A percentile compares a stretch with the other conserved stretches of the same genome.
Conservation (phyloP, 2,888 invertebrate species). For the Drosophila falleni region DNA sequence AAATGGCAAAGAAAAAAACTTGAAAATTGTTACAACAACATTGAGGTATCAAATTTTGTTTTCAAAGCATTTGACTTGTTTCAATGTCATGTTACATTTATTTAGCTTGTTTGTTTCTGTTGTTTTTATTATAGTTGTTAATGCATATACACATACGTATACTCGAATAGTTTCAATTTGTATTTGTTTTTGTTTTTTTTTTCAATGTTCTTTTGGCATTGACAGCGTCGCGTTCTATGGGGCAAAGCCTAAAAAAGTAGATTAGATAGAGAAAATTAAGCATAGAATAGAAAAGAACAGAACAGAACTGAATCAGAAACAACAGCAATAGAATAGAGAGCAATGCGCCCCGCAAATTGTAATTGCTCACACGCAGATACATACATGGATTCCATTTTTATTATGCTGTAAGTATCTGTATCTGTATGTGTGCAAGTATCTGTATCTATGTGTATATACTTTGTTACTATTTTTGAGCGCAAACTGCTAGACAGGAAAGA, state of each 20-base stretch:
- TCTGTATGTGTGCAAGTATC: background rate
- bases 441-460: constrained; percentile 3
- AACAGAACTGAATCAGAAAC: background rate
- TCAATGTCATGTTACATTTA: constrained; percentile 79
- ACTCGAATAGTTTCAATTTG: constrained; percentile 6
- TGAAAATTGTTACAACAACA: constrained; percentile 27
- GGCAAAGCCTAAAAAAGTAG: constrained; percentile 62
- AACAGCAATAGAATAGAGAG: constrained; percentile 18
- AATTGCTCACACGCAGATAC: constrained; percentile 40
- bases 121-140: constrained; percentile 30
- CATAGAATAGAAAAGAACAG: background rate
- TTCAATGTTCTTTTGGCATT: constrained; percentile 66
- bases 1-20: constrained; percentile 17
- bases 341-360: constrained; percentile 31
- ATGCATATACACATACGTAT: constrained; percentile 30
- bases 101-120: constrained; percentile 26
- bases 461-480: constrained; percentile 21
- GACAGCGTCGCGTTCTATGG: constrained; percentile 46
- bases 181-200: constrained; percentile 10
- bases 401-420: constrained; percentile 23
- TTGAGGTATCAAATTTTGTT: constrained; percentile 44
- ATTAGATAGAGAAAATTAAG: constrained; percentile 61
- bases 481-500: constrained; percentile 22
- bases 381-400: constrained; percentile 43
- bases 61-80: constrained; percentile 69